Percentiles rank a stretch among this genome's conserved stretches.
phyloP scores from a whole-genome alignment of 2,113 vertebrate species.

The Marcusenius ussheri region DNA sequence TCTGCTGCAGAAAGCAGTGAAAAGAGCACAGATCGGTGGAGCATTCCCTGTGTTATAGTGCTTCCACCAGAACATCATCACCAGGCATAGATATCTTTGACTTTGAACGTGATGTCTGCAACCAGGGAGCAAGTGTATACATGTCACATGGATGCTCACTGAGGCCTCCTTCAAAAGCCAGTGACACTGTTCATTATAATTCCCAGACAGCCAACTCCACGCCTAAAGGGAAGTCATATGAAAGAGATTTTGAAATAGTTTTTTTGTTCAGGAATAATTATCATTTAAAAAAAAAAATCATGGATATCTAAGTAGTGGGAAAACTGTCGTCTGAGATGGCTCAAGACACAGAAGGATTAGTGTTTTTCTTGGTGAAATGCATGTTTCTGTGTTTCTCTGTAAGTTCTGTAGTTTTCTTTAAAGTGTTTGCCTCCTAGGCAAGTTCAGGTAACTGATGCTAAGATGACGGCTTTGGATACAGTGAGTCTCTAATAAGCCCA shows the following conservation, averaged over 20 bases:
- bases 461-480: background rate
- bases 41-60: constrained; percentile 34
- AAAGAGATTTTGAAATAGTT: background rate
- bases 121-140: constrained; percentile 11
- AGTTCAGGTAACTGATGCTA: background rate
- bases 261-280: background rate
- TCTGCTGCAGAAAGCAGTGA: background rate
- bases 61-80: constrained; percentile 28
- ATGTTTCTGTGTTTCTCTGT: background rate
- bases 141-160: constrained; percentile 18
- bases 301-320: background rate
- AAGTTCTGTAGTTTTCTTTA: background rate
- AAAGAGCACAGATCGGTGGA: background rate
- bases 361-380: background rate
- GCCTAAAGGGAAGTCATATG: background rate
- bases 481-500: background rate
- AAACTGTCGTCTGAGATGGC: background rate
- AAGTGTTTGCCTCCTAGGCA: background rate
- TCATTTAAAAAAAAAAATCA: background rate
- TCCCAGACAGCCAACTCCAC: background rate
- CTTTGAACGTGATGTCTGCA: constrained; percentile 47
- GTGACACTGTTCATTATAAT: background rate
- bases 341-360: background rate
- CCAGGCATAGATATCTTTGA: constrained; percentile 30
- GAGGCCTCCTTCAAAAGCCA: background rate